These are phyloP conservation scores for Mylabris sibirica DNA, from an alignment of 2,888 invertebrate genomes.

Conservation along the genomic window DNA sequence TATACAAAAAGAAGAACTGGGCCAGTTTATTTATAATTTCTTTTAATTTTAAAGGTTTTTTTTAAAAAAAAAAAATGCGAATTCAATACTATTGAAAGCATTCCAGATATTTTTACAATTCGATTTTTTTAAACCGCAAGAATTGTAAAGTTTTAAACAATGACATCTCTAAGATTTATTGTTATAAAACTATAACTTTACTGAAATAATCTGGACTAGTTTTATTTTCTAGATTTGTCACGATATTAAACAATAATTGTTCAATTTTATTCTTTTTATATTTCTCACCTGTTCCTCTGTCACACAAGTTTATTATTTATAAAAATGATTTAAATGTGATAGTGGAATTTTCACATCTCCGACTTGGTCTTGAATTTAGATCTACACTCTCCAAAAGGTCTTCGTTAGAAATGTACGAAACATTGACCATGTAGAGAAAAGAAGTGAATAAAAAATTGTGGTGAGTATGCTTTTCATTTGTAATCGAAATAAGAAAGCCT, in stretches of 20 bases:
- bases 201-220: not conserved
- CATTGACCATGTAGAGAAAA: no score
- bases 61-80: no score
- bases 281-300: not conserved
- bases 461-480: no score
- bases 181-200: not conserved
- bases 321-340: no score
- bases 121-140: not conserved
- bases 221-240: not conserved
- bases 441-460: no score
- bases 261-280: not conserved
- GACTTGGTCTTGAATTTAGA: no score
- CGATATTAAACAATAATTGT: not conserved
- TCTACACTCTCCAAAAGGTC: no score
- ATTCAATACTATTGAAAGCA: no score
- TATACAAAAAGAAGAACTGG: not conserved
- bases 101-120: slow-evolving; percentile 13
- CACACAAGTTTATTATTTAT: no score
- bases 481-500: not conserved
- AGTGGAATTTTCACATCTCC: no score
- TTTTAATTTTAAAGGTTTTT: not conserved
- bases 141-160: not conserved
- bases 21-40: not conserved
- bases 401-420: no score
- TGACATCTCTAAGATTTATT: not conserved